Evolutionary conservation across 2,888 invertebrate genomes (phyloP).

Genomic region (Carabus problematicus): DNA sequence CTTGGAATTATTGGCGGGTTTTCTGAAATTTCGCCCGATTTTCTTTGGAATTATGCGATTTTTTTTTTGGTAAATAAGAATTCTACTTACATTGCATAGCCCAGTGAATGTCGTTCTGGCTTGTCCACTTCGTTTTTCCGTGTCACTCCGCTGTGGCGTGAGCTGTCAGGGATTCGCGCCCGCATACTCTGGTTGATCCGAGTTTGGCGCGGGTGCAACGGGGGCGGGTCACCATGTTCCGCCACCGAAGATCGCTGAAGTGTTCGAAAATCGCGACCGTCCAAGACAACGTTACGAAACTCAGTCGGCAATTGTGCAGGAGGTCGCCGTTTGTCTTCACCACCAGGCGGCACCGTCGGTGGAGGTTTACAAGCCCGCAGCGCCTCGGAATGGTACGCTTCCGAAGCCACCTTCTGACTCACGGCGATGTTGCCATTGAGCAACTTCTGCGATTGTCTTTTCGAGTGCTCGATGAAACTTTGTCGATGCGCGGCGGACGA

Average conservation of each 20-base stretch:
- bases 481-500: slow-evolving; percentile 44
- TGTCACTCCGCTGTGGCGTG: slow-evolving; percentile 42
- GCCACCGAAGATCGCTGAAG: slow-evolving; percentile 16
- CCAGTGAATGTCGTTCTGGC: slow-evolving; percentile 47
- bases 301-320: slow-evolving; percentile 34
- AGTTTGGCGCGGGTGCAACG: slow-evolving; percentile 57
- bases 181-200: slow-evolving; percentile 58
- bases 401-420: slow-evolving; percentile 56
- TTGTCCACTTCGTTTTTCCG: slow-evolving; percentile 50
- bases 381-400: slow-evolving; percentile 56
- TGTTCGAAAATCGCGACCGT: neutral
- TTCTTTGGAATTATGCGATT: no score
- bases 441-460: slow-evolving; percentile 57
- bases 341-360: slow-evolving; percentile 50
- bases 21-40: no score
- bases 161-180: slow-evolving; percentile 53
- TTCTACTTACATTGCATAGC: slow-evolving; percentile 54
- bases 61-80: no score
- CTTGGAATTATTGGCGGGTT: no score
- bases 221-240: slow-evolving; percentile 51
- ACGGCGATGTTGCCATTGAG: slow-evolving; percentile 60
- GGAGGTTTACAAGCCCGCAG: slow-evolving; percentile 52
- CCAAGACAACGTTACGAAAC: slow-evolving; percentile 1
- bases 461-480: slow-evolving; percentile 7
- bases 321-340: slow-evolving; percentile 18